Conservation (phyloP, 2,113 vertebrate genomes). For the Motacilla alba region DNA sequence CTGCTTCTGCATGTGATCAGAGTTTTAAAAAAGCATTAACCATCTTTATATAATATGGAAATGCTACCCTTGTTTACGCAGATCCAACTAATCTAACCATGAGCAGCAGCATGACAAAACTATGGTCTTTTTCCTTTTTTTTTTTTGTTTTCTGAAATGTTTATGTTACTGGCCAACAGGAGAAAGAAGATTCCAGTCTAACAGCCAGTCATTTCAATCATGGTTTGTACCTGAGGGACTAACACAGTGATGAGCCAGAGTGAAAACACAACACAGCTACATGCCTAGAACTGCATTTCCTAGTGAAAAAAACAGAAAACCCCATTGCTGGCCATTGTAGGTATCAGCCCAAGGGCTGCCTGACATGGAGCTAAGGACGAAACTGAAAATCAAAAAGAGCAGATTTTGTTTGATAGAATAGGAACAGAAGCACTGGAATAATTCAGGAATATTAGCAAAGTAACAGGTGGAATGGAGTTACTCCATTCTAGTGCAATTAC, state of each 20-base stretch:
- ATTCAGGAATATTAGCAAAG: background rate
- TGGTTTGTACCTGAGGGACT: background rate
- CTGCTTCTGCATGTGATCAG: background rate
- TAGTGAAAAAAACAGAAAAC: background rate
- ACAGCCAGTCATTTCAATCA: background rate
- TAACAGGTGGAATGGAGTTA: too few species aligned
- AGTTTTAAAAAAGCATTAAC: background rate
- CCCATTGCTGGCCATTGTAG: background rate
- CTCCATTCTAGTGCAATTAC: background rate
- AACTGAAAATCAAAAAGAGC: background rate
- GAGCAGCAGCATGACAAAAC: background rate
- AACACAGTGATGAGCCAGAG: background rate
- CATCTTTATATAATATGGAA: background rate
- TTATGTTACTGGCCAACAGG: background rate
- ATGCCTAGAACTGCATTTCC: background rate
- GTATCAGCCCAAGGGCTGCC: background rate
- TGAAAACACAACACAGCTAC: background rate
- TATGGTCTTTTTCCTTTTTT: fast-evolving
- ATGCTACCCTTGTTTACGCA: background rate
- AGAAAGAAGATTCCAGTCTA: background rate
- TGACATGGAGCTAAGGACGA: background rate
- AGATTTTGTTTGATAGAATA: background rate
- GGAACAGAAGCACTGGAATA: background rate
- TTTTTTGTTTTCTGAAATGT: background rate
- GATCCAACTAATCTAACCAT: background rate